Evolutionary conservation across 2,113 vertebrate genomes (phyloP).

Genomic region (Zosterops borbonicus): DNA sequence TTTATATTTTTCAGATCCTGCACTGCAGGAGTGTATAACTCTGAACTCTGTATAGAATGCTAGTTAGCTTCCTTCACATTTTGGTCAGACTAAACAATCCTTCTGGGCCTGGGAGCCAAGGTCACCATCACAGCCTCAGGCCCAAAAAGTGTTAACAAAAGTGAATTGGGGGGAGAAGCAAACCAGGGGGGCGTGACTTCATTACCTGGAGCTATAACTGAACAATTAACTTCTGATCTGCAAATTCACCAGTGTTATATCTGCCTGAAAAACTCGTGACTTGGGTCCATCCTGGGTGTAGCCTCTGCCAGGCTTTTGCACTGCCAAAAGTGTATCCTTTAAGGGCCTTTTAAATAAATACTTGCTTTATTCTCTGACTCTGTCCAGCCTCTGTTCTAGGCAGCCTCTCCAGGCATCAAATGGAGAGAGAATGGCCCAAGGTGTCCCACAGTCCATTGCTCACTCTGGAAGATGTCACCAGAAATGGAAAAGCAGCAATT

Average conservation of each 20-base stretch:
- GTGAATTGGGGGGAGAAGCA: background rate
- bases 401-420: background rate
- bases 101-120: background rate
- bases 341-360: background rate
- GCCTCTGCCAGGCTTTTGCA: background rate
- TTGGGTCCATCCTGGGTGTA: background rate
- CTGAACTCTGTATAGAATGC: background rate
- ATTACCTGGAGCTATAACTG: background rate
- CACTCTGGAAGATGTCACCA: background rate
- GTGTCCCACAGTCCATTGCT: background rate
- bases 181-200: background rate
- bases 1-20: background rate
- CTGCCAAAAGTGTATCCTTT: background rate
- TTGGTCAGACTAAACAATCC: background rate
- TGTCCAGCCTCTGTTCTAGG: background rate
- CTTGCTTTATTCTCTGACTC: background rate
- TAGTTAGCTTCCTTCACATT: background rate
- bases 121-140: background rate
- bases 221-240: background rate
- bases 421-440: background rate
- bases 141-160: background rate
- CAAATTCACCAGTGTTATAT: background rate
- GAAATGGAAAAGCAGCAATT: background rate
- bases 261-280: background rate
- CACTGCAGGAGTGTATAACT: background rate